Conservation (phyloP, 2,113 vertebrate genomes). For the Toxostoma redivivum region DNA sequence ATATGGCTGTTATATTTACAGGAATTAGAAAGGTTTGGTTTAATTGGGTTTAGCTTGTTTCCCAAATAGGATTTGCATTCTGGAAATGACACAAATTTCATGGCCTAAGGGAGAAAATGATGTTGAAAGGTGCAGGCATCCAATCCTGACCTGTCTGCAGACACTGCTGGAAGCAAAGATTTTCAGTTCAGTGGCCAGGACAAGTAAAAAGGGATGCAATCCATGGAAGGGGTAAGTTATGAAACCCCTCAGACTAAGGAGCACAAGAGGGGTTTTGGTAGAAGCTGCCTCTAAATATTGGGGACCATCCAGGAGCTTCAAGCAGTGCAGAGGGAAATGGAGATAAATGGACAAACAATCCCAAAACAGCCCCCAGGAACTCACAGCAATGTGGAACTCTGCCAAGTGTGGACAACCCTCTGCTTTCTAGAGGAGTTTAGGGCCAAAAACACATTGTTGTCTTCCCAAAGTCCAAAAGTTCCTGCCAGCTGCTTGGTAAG, state of each 20-base stretch:
- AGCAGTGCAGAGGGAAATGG: accelerated
- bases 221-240: neutral
- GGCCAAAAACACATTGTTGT: neutral
- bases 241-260: neutral
- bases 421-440: neutral
- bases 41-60: neutral
- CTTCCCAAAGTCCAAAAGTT: neutral
- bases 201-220: neutral
- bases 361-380: neutral
- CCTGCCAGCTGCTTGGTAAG: neutral
- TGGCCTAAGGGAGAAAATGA: neutral
- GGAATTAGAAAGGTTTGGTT: neutral
- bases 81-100: neutral
- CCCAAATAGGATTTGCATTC: neutral
- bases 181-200: neutral
- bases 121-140: neutral
- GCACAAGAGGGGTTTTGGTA: neutral
- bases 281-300: neutral
- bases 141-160: neutral
- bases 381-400: neutral
- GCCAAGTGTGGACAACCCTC: neutral
- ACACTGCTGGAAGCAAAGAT: neutral
- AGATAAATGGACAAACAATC: neutral
- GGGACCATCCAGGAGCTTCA: accelerated
- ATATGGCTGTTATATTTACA: neutral